phyloP scores from a whole-genome alignment of 2,113 vertebrate species.

The Dolichotis patagonum region DNA sequence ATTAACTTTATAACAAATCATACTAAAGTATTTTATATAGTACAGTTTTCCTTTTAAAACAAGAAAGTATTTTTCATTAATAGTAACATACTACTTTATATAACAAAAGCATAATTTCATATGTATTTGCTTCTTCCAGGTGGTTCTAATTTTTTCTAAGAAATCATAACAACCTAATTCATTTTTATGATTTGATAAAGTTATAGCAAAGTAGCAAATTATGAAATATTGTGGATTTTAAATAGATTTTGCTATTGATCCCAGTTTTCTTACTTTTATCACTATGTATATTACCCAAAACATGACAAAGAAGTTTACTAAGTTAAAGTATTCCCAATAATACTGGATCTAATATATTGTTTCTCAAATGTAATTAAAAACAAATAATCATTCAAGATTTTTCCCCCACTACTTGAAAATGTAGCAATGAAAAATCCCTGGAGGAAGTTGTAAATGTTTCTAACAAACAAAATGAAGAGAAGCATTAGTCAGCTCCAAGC shows the following conservation, averaged over 20 bases:
- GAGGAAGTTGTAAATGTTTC: conserved; percentile 86
- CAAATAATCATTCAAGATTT: conserved; percentile 79
- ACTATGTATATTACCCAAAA: conserved; percentile 58
- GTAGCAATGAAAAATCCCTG: conserved; percentile 77
- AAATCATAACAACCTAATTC: not conserved
- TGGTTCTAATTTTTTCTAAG: not conserved
- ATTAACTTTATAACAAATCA: not conserved
- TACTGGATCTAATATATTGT: conserved; percentile 77
- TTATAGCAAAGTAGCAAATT: not conserved
- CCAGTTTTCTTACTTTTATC: conserved; percentile 54
- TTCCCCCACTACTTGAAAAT: conserved; percentile 68
- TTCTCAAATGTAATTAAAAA: conserved; percentile 85
- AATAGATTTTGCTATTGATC: not conserved
- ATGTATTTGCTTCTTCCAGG: not conserved
- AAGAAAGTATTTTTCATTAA: not conserved
- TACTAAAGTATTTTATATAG: not conserved
- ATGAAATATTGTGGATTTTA: not conserved
- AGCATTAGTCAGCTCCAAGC: conserved; percentile 87
- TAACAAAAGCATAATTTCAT: not conserved
- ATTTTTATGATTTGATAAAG: not conserved
- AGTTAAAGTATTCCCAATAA: conserved; percentile 68
- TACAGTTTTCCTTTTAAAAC: not conserved
- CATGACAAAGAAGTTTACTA: conserved; percentile 76
- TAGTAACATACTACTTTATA: not conserved
- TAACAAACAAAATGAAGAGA: conserved; percentile 87